These are phyloP conservation scores for Leucoma salicis DNA, from an alignment of 2,888 invertebrate genomes.

Conservation along the genomic window DNA sequence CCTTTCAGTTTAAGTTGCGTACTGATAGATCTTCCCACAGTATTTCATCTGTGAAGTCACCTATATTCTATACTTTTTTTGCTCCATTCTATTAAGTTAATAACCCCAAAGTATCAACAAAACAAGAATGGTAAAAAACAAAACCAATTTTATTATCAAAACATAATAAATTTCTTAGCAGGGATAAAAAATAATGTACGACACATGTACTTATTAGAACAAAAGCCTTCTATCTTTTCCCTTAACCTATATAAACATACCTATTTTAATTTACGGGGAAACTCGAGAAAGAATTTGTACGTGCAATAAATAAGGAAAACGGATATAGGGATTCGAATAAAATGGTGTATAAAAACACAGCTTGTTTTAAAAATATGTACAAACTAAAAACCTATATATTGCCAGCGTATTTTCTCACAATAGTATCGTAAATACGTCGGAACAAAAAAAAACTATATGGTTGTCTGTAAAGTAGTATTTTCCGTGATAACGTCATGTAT, in stretches of 20 bases:
- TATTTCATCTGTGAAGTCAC: too few relatives aligned
- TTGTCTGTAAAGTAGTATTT: too few relatives aligned
- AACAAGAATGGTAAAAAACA: conserved; percentile 1
- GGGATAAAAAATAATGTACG: conserved; percentile 21
- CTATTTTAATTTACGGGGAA: conserved; percentile 26
- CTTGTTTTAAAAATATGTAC: not conserved
- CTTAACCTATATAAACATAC: conserved; percentile 1
- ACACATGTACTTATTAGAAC: conserved; percentile 16
- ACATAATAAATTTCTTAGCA: conserved; percentile 21
- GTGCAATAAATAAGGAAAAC: conserved; percentile 8
- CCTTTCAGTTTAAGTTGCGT: too few relatives aligned
- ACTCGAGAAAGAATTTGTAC: conserved; percentile 1
- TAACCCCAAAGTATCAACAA: not conserved
- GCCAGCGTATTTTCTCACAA: too few relatives aligned
- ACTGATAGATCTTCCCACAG: too few relatives aligned
- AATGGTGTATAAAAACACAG: not conserved
- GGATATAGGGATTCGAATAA: conserved; percentile 6
- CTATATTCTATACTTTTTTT: too few relatives aligned
- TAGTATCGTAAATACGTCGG: too few relatives aligned
- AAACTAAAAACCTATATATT: too few relatives aligned
- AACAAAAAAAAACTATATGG: too few relatives aligned
- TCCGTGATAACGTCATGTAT: too few relatives aligned
- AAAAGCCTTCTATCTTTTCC: conserved; percentile 10
- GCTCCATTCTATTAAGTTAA: too few relatives aligned
- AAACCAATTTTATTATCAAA: conserved; percentile 9